phyloP scores from a whole-genome alignment of 2,113 vertebrate genomes.

The Mormoops blainvillei region DNA sequence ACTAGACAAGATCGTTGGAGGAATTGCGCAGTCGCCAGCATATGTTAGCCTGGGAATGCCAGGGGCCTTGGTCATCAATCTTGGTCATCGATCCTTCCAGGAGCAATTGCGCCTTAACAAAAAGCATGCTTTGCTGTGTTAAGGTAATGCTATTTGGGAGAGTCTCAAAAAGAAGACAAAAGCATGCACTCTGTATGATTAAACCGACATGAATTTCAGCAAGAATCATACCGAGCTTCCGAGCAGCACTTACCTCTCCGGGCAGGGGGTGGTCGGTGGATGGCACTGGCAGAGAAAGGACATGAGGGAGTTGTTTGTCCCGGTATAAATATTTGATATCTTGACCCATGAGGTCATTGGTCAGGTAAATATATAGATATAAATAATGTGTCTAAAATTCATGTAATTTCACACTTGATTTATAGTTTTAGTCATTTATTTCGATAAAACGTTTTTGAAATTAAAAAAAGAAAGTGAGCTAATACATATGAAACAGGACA shows the following conservation, averaged over 20 bases:
- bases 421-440: neutral
- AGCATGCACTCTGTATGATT: neutral
- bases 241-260: neutral
- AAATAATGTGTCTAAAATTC: neutral
- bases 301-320: neutral
- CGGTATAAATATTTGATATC: neutral
- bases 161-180: neutral
- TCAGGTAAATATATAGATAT: neutral
- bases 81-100: neutral
- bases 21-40: too few species aligned
- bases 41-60: fast-evolving
- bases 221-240: neutral
- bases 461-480: neutral
- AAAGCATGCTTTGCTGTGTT: neutral
- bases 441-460: neutral
- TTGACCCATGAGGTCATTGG: neutral
- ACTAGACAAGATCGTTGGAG: neutral
- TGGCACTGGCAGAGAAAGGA: neutral
- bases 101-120: neutral
- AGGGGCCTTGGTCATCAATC: neutral
- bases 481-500: neutral
- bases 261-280: neutral
- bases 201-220: neutral
- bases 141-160: neutral
- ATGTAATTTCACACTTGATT: neutral